Evolutionary conservation across 2,888 invertebrate genomes (phyloP).

Genomic region (Cyclophora albipunctata): DNA sequence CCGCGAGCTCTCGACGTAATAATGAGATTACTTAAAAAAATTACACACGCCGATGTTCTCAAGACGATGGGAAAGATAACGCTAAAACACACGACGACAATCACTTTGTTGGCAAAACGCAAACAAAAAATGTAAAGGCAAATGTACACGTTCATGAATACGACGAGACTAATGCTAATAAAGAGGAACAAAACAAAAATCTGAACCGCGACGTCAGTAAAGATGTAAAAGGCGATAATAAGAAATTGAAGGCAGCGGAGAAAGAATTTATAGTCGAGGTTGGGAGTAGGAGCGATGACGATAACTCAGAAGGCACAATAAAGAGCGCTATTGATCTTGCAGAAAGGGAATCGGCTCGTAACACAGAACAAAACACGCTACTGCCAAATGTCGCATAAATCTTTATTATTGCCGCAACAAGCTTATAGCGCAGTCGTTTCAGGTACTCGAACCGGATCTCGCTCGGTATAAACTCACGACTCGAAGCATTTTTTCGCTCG

Average conservation of each 20-base stretch:
- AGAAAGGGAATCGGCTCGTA: constrained; percentile 71
- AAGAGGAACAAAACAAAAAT: constrained; percentile 38
- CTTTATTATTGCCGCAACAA: constrained; percentile 75
- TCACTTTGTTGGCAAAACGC: constrained; percentile 21
- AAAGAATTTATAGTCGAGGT: constrained; percentile 54
- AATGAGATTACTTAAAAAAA: constrained; percentile 72
- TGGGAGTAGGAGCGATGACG: constrained; percentile 55
- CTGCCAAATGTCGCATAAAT: constrained; percentile 74
- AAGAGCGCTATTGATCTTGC: constrained; percentile 71
- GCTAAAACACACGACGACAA: constrained; percentile 35
- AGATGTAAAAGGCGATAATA: constrained; percentile 64
- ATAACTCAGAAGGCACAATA: constrained; percentile 67
- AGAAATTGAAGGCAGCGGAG: constrained; percentile 50
- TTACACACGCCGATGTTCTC: constrained; percentile 43
- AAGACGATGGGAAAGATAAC: constrained; percentile 42
- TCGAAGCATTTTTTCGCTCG: constrained; percentile 69
- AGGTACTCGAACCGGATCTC: constrained; percentile 70
- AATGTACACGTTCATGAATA: constrained; percentile 23
- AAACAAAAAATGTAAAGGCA: constrained; percentile 16
- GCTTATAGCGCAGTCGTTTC: constrained; percentile 68
- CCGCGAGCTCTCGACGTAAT: constrained; percentile 52
- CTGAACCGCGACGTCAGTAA: constrained; percentile 36
- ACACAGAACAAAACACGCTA: constrained; percentile 73
- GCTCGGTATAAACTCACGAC: constrained; percentile 68
- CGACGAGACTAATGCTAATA: constrained; percentile 28